Evolutionary conservation across 2,113 vertebrate genomes (phyloP).

Genomic region (Aplodontia rufa): DNA sequence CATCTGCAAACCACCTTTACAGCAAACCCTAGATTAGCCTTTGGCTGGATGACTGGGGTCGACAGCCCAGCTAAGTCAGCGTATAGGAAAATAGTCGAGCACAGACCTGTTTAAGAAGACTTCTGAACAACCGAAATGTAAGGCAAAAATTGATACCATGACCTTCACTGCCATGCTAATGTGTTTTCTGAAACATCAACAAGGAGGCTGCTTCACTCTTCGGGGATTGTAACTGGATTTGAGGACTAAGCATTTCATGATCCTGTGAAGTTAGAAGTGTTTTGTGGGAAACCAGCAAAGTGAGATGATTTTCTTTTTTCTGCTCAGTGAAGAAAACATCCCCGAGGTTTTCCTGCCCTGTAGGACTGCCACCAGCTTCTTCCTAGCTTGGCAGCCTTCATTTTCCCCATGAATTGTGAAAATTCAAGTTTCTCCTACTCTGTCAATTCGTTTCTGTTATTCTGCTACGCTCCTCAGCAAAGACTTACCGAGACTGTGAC

Average conservation of each 20-base stretch:
- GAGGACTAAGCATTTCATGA: neutral
- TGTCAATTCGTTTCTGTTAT: neutral
- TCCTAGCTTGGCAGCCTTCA: neutral
- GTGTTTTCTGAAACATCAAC: neutral
- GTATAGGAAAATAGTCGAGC: neutral
- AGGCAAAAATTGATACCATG: neutral
- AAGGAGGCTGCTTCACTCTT: neutral
- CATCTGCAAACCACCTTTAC: neutral
- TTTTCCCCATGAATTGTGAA: neutral
- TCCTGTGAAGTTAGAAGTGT: neutral
- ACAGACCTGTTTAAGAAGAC: neutral
- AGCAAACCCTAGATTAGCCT: neutral
- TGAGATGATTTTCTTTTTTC: neutral
- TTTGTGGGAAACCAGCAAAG: neutral
- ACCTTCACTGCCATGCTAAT: neutral
- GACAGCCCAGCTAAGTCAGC: neutral
- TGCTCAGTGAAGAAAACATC: neutral
- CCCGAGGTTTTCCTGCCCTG: neutral
- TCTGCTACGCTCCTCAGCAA: slow-evolving; percentile 13
- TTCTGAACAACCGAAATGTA: neutral
- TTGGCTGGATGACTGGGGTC: neutral
- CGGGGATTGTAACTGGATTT: neutral
- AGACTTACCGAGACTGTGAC: slow-evolving; percentile 52
- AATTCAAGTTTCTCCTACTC: neutral
- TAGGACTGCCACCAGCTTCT: neutral